Percentiles rank a stretch among this genome's conserved stretches.
phyloP scores from a whole-genome alignment of 1,140 invertebrate species.

The Meteorus sp. region DNA sequence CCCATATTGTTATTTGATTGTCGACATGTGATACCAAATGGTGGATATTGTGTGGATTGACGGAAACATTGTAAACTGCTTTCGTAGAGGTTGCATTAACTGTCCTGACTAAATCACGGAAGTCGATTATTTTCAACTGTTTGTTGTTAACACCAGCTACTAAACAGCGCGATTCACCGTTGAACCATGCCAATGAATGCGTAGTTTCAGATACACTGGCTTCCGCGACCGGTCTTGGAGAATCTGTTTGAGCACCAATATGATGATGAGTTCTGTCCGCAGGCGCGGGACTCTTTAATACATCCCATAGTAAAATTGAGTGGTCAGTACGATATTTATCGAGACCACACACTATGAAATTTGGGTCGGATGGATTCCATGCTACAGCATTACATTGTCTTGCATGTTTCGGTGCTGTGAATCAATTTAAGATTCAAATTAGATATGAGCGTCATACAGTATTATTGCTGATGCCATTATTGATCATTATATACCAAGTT shows the following conservation, averaged over 20 bases:
- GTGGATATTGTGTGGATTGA: constrained; percentile 77
- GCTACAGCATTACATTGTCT: constrained; percentile 84
- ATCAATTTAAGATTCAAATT: no score
- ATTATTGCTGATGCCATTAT: no score
- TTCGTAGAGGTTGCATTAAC: constrained; percentile 77
- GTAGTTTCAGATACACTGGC: constrained; percentile 79
- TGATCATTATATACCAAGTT: constrained; percentile 68
- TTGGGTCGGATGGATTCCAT: constrained; percentile 85
- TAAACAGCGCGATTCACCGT: constrained; percentile 71
- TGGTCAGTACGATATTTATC: constrained; percentile 85
- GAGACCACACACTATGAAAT: constrained; percentile 81
- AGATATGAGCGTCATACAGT: no score
- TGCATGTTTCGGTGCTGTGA: constrained; percentile 74
- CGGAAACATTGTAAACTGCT: constrained; percentile 77
- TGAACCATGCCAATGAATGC: constrained; percentile 85
- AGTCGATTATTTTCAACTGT: constrained; percentile 86
- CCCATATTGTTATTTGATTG: constrained; percentile 82
- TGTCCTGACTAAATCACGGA: constrained; percentile 77
- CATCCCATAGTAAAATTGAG: constrained; percentile 81
- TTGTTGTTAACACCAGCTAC: constrained; percentile 88
- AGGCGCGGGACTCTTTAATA: constrained; percentile 59
- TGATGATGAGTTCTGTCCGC: constrained; percentile 51
- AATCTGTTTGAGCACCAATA: constrained; percentile 45
- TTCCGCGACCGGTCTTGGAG: constrained; percentile 63
- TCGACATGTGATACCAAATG: constrained; percentile 83